Conservation (phyloP, 2,888 invertebrate species). For the Volucella inflata region DNA sequence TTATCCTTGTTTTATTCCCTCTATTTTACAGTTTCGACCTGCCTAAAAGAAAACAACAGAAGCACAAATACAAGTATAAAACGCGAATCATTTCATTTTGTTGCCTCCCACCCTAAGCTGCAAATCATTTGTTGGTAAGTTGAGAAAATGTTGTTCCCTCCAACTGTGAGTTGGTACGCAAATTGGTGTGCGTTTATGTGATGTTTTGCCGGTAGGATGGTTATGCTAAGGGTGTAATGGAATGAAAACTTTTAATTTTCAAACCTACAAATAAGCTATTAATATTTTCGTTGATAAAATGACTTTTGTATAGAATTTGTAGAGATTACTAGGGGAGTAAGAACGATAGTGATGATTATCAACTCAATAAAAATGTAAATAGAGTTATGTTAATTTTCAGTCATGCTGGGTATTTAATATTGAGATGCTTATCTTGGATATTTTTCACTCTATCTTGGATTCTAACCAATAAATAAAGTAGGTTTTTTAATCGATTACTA, state of each 20-base stretch:
- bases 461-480: no score
- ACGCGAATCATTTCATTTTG: not conserved
- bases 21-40: no score
- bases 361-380: conserved; percentile 60
- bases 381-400: conserved; percentile 54
- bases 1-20: no score
- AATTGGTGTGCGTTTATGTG: not conserved
- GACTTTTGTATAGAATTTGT: not conserved
- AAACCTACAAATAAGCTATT: conserved; percentile 65
- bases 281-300: conserved; percentile 66
- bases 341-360: conserved; percentile 17
- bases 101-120: conserved; percentile 45
- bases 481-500: no score
- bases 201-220: conserved; percentile 19
- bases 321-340: not conserved
- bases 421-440: conserved; percentile 13
- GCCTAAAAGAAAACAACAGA: no score
- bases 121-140: conserved; percentile 51
- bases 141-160: not conserved
- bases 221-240: conserved; percentile 59
- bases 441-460: no score
- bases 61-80: no score
- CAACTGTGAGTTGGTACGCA: not conserved
- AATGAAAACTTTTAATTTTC: conserved; percentile 75
- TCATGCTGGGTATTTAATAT: conserved; percentile 10